Evolutionary conservation across 2,888 invertebrate species (phyloP), one percentile per base, ranked within the genome.

Genomic region (Temnothorax rugatulus): DNA sequence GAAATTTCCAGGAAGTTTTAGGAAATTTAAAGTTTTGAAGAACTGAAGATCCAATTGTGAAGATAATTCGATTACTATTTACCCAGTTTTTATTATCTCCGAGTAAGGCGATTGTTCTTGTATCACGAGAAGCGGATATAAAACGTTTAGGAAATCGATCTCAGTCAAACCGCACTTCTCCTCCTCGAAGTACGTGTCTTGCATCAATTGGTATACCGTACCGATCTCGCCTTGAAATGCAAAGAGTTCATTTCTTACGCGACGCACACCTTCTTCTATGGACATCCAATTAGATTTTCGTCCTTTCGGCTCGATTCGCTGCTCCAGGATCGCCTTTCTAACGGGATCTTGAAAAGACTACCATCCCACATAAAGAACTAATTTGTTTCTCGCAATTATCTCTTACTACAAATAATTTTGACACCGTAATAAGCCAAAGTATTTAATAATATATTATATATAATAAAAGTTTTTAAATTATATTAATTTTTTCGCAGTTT

Each of bases 151-250:
- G n/a, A 93, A 91, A 81, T 95, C 93, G 38, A 97, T 97, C 92
- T 97, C 97, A 82, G 96, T 96, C 34, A 97, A 94, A 0, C 96
- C 96, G 92, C 97, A 97, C 92, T 97, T 97, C 93, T 97, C 96
- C 18, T 96, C 96, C 93, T 97, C 97, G 25, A 95, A 95, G 91
- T 96, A 97, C 77, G 96, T 96, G 92, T 97, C 96, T 25, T 96
- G 96, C 0, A 97, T 96, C 44, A 97, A 95, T 92, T 97, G 96
- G 92, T 97, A 97, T 0, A 96, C 96, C 0, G 96, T 96, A 0
- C 96, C 96, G 0, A 96, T 95, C 93, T 97, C 97, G 93, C 96
- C 96, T 92, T 97, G 96, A 89, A 97, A 97, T 1, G 96, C 97
- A 91, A 97, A 97, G 41, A 97, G 94, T 15, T 96, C 97, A 93